These are phyloP conservation scores for Epinephelus awoara DNA, from an alignment of 2,797 vertebrate species.

Conservation along the genomic window DNA sequence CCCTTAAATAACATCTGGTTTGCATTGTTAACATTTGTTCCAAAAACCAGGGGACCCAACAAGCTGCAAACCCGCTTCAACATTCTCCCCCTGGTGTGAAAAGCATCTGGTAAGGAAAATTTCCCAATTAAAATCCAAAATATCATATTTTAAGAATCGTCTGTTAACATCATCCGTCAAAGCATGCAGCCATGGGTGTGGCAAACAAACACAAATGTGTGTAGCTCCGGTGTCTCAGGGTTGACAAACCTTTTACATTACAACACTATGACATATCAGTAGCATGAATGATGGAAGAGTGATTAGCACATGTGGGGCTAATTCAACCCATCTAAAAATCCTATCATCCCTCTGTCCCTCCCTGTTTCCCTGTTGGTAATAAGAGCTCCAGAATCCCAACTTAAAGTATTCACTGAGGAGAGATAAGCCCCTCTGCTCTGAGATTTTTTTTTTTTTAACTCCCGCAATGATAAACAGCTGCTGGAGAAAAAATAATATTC, in stretches of 20 bases:
- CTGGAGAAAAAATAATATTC: slow-evolving; percentile 62
- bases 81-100: slow-evolving; percentile 12
- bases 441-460: slow-evolving; percentile 9
- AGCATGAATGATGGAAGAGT: slow-evolving; percentile 58
- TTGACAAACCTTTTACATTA: slow-evolving; percentile 37
- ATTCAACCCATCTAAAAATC: slow-evolving; percentile 47
- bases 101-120: slow-evolving; percentile 53
- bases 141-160: slow-evolving; percentile 13
- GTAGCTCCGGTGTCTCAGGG: slow-evolving; percentile 27
- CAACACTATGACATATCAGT: slow-evolving; percentile 59
- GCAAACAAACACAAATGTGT: not conserved
- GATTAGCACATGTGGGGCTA: slow-evolving; percentile 40
- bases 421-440: slow-evolving; percentile 70
- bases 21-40: slow-evolving; percentile 61
- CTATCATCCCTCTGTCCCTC: slow-evolving; percentile 51
- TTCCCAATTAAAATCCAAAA: slow-evolving; percentile 59
- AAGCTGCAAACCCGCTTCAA: slow-evolving; percentile 4
- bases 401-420: slow-evolving; percentile 60
- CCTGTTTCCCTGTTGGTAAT: slow-evolving; percentile 40
- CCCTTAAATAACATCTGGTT: slow-evolving; percentile 70
- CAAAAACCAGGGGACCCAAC: slow-evolving; percentile 53
- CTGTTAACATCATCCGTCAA: not conserved
- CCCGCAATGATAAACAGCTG: slow-evolving; percentile 74
- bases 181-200: not conserved
- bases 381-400: slow-evolving; percentile 60